Evolutionary conservation across 2,797 vertebrate species (phyloP).

Genomic region (Sebastes nivosus): DNA sequence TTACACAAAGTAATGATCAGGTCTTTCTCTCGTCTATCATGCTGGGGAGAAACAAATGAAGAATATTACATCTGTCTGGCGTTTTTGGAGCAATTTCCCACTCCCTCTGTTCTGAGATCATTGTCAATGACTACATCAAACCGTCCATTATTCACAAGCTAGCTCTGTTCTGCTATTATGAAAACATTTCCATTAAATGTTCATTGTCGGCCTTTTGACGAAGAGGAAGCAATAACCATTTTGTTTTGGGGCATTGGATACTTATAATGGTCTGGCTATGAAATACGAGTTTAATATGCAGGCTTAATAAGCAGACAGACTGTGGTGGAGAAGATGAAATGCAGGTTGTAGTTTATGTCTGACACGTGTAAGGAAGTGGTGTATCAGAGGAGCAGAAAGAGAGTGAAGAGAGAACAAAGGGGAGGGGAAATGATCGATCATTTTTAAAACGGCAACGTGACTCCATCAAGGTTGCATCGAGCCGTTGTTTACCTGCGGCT

Average conservation of each 20-base stretch:
- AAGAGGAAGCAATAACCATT: constrained; percentile 39
- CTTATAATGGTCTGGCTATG: constrained; percentile 12
- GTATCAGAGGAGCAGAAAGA: not conserved
- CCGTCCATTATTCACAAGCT: not conserved
- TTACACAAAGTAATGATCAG: not conserved
- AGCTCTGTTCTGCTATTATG: constrained; percentile 1
- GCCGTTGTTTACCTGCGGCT: constrained; percentile 50
- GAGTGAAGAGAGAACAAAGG: constrained; percentile 18
- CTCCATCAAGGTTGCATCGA: constrained; percentile 64
- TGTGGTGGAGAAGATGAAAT: constrained; percentile 18
- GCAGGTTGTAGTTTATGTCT: not conserved
- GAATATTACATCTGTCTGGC: constrained; percentile 6
- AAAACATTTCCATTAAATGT: constrained; percentile 44
- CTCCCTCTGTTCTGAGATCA: constrained; percentile 18
- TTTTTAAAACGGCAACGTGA: constrained; percentile 26
- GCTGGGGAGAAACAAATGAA: constrained; percentile 10
- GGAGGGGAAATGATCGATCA: constrained; percentile 40
- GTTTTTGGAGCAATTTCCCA: constrained; percentile 4
- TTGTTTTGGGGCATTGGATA: constrained; percentile 28
- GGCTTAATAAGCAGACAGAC: constrained; percentile 8
- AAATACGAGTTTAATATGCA: constrained; percentile 60
- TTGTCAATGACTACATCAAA: constrained; percentile 15
- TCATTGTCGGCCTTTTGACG: constrained; percentile 17
- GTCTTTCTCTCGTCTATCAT: not conserved
- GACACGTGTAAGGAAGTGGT: constrained; percentile 6